These are phyloP conservation scores for Erinaceus europaeus DNA, from an alignment of 2,113 vertebrate species.

Conservation along the genomic window DNA sequence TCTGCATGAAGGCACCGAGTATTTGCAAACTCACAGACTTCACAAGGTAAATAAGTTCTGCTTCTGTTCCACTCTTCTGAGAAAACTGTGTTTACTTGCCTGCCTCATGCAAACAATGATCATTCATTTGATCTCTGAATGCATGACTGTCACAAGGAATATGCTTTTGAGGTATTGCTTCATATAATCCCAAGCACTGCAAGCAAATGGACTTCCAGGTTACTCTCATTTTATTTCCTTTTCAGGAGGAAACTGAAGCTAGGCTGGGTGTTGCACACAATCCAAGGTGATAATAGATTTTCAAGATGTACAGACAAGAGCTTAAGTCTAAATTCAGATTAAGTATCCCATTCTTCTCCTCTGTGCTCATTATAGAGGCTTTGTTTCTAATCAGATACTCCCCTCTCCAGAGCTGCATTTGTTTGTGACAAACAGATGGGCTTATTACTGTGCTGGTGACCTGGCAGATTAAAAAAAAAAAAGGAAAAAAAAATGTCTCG, in stretches of 20 bases:
- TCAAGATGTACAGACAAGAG: background rate
- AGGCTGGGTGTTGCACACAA: background rate
- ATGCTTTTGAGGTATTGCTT: background rate
- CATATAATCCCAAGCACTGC: background rate
- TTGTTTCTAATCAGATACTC: background rate
- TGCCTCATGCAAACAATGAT: background rate
- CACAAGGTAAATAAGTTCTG: conserved; percentile 40
- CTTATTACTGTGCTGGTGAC: background rate
- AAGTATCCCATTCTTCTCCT: background rate
- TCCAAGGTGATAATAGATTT: background rate
- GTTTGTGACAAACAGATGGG: background rate
- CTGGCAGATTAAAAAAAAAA: background rate
- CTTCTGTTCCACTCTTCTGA: background rate
- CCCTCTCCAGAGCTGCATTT: background rate
- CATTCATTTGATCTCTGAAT: background rate
- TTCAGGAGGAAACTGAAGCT: background rate
- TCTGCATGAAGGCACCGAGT: conserved; percentile 33
- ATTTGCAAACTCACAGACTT: conserved; percentile 41
- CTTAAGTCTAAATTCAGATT: background rate
- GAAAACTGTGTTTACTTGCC: conserved; percentile 27
- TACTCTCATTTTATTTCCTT: background rate
- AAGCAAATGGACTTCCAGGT: background rate
- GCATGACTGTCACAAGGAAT: background rate
- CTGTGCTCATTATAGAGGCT: background rate
- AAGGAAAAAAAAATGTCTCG: background rate